Evolutionary conservation across 2,888 invertebrate species (phyloP).

Genomic region (Oscheius sp.): DNA sequence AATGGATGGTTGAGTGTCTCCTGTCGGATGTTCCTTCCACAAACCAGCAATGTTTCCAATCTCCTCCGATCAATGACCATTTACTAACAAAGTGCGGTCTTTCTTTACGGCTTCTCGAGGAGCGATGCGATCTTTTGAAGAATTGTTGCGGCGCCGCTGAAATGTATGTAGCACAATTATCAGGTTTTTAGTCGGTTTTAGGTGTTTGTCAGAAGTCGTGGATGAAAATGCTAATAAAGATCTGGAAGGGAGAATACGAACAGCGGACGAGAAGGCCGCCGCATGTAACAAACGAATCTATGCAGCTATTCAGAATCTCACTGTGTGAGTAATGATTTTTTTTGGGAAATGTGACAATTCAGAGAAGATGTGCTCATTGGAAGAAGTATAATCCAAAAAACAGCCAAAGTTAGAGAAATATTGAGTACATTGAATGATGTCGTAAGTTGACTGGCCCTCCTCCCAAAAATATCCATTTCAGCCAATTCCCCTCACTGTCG

Average conservation of each 20-base stretch:
- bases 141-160: constrained; percentile 10
- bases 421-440: neutral
- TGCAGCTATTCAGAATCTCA: constrained; percentile 1
- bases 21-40: neutral
- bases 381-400: constrained; percentile 8
- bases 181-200: neutral
- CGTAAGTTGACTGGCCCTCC: neutral
- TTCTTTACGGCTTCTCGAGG: constrained; percentile 11
- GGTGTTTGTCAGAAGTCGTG: neutral
- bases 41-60: neutral
- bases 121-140: constrained; percentile 14
- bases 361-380: constrained; percentile 14
- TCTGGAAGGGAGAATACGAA: neutral
- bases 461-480: neutral
- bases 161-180: neutral
- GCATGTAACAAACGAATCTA: neutral
- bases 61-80: neutral
- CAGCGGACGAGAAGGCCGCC: neutral
- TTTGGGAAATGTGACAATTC: neutral
- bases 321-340: neutral
- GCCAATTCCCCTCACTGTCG: neutral
- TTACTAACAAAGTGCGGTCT: constrained; percentile 6
- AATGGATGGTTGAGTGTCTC: constrained; percentile 9
- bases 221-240: neutral
- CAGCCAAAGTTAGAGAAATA: neutral